phyloP scores from a whole-genome alignment of 2,888 invertebrate species.

The Gymnosoma rotundatum region DNA sequence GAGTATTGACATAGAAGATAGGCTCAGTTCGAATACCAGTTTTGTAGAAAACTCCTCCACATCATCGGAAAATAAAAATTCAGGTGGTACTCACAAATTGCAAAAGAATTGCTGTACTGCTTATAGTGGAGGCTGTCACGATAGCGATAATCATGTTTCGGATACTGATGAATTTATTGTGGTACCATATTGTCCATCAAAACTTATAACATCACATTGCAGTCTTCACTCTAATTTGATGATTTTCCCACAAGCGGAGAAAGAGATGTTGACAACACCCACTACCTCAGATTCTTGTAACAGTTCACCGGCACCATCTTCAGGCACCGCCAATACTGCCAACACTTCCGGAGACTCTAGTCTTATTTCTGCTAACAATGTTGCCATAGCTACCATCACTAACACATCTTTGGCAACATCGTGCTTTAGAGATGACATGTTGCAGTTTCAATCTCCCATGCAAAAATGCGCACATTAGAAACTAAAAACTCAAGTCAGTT shows the following conservation, averaged over 20 bases:
- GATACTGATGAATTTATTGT: constrained; percentile 75
- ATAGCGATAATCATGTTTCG: constrained; percentile 31
- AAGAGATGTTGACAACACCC: constrained; percentile 39
- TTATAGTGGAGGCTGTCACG: background rate
- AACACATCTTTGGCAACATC: constrained; percentile 43
- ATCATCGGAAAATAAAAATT: constrained; percentile 65
- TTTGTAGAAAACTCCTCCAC: constrained; percentile 40
- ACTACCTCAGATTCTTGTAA: constrained; percentile 52
- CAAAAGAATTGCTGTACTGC: constrained; percentile 47
- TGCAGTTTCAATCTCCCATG: constrained; percentile 49
- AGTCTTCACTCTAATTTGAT: constrained; percentile 58
- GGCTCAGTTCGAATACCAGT: constrained; percentile 44
- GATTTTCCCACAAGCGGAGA: constrained; percentile 37
- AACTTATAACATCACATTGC: constrained; percentile 65
- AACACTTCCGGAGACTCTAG: constrained; percentile 49
- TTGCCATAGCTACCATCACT: constrained; percentile 17
- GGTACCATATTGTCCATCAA: constrained; percentile 66
- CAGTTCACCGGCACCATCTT: constrained; percentile 61
- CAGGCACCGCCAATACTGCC: constrained; percentile 37
- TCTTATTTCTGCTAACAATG: constrained; percentile 14
- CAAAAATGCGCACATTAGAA: constrained; percentile 61
- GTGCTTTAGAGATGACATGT: constrained; percentile 37
- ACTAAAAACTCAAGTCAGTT: constrained; percentile 4
- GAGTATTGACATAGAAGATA: constrained; percentile 58
- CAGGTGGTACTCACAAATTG: constrained; percentile 50